Conservation (phyloP, 2,113 vertebrate genomes). For the Delphinapterus leucas region DNA sequence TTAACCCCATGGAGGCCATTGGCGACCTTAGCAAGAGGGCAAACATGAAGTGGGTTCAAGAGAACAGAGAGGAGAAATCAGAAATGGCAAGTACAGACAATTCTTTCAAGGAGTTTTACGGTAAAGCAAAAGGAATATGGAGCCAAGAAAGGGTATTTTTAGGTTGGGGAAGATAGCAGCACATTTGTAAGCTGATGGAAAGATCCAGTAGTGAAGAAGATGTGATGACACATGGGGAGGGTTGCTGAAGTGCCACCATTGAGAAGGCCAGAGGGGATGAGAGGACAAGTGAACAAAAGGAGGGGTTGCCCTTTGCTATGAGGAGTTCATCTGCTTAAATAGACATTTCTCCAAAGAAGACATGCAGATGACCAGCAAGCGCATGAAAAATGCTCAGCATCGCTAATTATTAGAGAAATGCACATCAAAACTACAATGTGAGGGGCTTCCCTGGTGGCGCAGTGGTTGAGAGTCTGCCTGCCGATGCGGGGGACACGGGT, state of each 20-base stretch:
- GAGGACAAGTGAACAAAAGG: not conserved
- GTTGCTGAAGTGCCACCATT: not conserved
- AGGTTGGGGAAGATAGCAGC: not conserved
- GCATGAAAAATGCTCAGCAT: no score
- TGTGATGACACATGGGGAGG: not conserved
- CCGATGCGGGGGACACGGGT: no score
- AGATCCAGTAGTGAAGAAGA: not conserved
- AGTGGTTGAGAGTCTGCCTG: no score
- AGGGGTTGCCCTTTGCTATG: not conserved
- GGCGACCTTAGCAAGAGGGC: not conserved
- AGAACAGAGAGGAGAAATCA: not conserved
- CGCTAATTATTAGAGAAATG: no score
- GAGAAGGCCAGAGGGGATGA: not conserved
- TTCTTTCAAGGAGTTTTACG: not conserved
- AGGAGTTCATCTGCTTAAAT: not conserved
- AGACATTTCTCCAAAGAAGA: not conserved
- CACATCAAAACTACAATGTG: no score
- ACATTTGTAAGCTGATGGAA: not conserved
- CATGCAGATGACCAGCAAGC: not conserved
- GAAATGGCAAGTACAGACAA: not conserved
- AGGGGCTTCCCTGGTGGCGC: no score
- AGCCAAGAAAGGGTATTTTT: not conserved
- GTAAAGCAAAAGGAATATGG: not conserved
- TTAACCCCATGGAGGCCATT: not conserved
- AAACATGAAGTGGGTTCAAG: not conserved